Conservation (phyloP, 1,140 invertebrate genomes). For the Drosophila arizonae region DNA sequence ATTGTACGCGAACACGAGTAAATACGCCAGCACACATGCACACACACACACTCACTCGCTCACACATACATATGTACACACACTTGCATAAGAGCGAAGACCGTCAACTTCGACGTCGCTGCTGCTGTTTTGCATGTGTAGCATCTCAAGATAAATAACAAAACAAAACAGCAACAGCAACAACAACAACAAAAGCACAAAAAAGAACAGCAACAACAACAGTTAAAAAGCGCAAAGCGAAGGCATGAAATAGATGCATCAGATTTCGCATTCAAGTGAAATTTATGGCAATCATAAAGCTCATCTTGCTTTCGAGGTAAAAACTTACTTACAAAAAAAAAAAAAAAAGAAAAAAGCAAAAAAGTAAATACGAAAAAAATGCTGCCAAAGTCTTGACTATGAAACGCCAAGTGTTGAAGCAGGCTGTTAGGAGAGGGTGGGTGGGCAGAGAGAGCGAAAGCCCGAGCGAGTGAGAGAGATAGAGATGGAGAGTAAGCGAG, state of each 20-base stretch:
- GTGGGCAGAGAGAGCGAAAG: not conserved
- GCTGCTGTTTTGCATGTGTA: conserved; percentile 50
- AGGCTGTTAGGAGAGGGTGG: not conserved
- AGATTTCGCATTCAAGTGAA: conserved; percentile 80
- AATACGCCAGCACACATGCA: conserved; percentile 55
- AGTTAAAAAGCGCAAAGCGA: conserved; percentile 33
- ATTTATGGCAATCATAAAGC: conserved; percentile 79
- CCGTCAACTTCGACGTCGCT: conserved; percentile 39
- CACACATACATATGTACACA: conserved; percentile 12
- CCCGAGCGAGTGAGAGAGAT: too few species aligned
- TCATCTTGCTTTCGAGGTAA: conserved; percentile 76
- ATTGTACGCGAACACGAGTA: conserved; percentile 78
- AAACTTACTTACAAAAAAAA: conserved; percentile 42
- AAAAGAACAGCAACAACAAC: conserved; percentile 23
- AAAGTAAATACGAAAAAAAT: conserved; percentile 3
- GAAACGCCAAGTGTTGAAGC: not conserved
- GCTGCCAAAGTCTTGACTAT: conserved; percentile 25
- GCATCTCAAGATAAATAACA: conserved; percentile 54
- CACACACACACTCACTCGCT: conserved; percentile 42
- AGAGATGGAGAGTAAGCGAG: not conserved
- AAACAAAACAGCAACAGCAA: conserved; percentile 25
- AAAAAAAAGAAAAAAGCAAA: not conserved
- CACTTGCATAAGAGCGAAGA: conserved; percentile 17
- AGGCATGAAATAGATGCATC: conserved; percentile 72
- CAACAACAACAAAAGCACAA: conserved; percentile 10